Percentiles rank a stretch among this genome's conserved stretches.
These are phyloP conservation scores for Neoaliturus tenellus DNA, from an alignment of 2,888 invertebrate genomes.

Conservation along the genomic window DNA sequence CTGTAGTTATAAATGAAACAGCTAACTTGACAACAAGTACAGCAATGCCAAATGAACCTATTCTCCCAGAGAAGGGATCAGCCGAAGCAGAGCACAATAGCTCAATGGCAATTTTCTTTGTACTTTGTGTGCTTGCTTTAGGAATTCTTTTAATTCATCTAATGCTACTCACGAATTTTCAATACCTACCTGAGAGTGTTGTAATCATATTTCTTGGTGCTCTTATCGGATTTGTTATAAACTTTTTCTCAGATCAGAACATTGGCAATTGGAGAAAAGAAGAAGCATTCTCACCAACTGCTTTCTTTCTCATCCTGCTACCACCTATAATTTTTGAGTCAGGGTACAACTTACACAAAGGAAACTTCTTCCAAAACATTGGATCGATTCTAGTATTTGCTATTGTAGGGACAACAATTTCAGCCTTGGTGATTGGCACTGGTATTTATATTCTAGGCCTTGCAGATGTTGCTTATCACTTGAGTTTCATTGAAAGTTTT, in stretches of 20 bases:
- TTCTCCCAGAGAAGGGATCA: slow-evolving; percentile 91
- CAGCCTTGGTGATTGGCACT: slow-evolving; percentile 97
- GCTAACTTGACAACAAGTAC: slow-evolving; percentile 70
- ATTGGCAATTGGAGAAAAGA: slow-evolving; percentile 97
- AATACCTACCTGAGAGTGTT: slow-evolving; percentile 98
- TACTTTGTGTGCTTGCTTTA: slow-evolving; percentile 94
- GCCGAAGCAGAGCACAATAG: slow-evolving; percentile 98
- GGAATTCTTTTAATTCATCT: slow-evolving; percentile 96
- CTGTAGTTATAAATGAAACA: slow-evolving; percentile 39
- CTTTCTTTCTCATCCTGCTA: slow-evolving; percentile 96
- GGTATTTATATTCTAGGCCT: slow-evolving; percentile 96
- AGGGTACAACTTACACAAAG: slow-evolving; percentile 99
- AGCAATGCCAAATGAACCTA: slow-evolving; percentile 81
- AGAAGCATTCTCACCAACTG: slow-evolving; percentile 98
- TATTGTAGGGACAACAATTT: slow-evolving; percentile 97
- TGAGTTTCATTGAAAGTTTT: slow-evolving; percentile 98
- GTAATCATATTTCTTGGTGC: slow-evolving; percentile 97
- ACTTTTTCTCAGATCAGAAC: slow-evolving; percentile 91
- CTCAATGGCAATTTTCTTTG: slow-evolving; percentile 98
- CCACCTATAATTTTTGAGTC: slow-evolving; percentile 99
- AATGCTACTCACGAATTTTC: slow-evolving; percentile 96
- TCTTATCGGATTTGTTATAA: slow-evolving; percentile 92
- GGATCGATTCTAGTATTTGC: slow-evolving; percentile 99
- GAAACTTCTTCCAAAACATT: slow-evolving; percentile 96
- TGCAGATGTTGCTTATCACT: slow-evolving; percentile 92